phyloP scores from a whole-genome alignment of 2,797 vertebrate genomes.

The Anguilla anguilla region DNA sequence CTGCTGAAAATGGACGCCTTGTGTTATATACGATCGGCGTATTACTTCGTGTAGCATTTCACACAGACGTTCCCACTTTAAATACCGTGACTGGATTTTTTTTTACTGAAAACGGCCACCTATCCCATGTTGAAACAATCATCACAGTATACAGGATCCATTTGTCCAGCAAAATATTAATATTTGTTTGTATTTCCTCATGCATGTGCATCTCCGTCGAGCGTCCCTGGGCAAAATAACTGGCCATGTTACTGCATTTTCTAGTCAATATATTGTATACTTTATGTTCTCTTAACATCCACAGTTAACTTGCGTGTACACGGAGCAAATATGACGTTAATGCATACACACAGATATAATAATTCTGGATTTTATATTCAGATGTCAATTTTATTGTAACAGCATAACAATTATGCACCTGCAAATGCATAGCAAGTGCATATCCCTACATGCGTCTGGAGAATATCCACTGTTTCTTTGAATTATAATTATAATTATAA shows the following conservation, averaged over 20 bases:
- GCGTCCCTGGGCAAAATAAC: neutral
- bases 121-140: neutral
- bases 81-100: neutral
- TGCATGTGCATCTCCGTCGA: neutral
- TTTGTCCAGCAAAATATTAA: neutral
- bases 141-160: neutral
- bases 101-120: neutral
- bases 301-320: neutral
- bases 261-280: neutral
- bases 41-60: slow-evolving; percentile 4
- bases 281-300: neutral
- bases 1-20: slow-evolving; percentile 20
- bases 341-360: neutral
- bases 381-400: neutral
- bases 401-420: slow-evolving; percentile 10
- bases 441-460: neutral
- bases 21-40: slow-evolving; percentile 4
- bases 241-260: slow-evolving; percentile 6
- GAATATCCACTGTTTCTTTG: neutral
- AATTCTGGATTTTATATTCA: neutral
- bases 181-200: neutral
- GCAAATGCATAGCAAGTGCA: slow-evolving; percentile 7
- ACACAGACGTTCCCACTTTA: neutral
- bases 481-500: neutral
- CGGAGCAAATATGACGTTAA: neutral